Evolutionary conservation across 2,113 vertebrate genomes (phyloP).

Genomic region (Mellivora capensis): DNA sequence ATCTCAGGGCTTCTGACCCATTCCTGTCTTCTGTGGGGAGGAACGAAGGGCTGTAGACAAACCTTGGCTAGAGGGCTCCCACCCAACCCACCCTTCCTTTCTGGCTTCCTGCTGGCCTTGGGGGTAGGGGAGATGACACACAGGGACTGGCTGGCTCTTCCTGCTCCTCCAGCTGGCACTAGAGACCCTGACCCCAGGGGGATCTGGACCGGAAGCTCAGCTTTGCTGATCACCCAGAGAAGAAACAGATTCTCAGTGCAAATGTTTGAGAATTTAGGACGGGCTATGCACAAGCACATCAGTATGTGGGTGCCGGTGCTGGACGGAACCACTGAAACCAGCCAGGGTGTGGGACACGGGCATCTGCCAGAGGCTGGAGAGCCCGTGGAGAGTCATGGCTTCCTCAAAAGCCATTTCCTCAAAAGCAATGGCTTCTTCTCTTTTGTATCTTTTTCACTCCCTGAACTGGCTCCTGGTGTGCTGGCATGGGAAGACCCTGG

Average conservation of each 20-base stretch:
- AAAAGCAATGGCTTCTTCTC: background rate
- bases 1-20: background rate
- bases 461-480: background rate
- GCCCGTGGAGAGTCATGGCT: background rate
- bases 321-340: background rate
- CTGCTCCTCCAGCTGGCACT: background rate
- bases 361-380: background rate
- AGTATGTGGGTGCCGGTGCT: background rate
- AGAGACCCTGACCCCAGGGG: background rate
- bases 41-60: background rate
- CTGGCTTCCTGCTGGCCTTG: background rate
- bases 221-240: background rate
- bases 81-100: background rate
- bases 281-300: rapidly evolving
- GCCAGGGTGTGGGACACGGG: rapidly evolving
- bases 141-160: background rate
- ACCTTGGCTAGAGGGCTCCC: background rate
- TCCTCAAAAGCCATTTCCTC: background rate
- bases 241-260: background rate
- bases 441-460: background rate
- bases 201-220: background rate
- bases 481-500: background rate
- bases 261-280: background rate
- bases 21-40: background rate
- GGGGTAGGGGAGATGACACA: background rate